Evolutionary conservation across 2,113 vertebrate genomes (phyloP), one percentile per base, ranked within the genome.

Genomic region (Gadus chalcogrammus): DNA sequence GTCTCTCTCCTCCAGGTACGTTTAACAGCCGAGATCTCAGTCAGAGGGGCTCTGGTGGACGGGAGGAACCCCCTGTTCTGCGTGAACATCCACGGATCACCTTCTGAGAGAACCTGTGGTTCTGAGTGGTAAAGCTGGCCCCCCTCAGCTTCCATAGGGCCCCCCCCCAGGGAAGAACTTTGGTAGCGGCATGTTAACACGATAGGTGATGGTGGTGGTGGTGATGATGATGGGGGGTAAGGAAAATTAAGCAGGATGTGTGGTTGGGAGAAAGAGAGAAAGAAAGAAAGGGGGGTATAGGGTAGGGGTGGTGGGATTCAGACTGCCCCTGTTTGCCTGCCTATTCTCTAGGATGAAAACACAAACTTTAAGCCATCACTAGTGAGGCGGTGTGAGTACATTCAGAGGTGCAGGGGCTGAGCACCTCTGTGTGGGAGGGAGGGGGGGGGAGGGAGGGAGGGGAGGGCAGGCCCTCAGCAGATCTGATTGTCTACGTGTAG

Each of bases 361-460:
- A 62, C 61, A 62, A 24, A 62, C 12, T 7, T 48, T 74, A 61
- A 82, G 83, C 84, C 81, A 64, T 90, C 89, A 90, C 89, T 88
- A 90, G 89, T 90, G 83, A 88, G 84, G 88, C 84, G 88, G 88
- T 85, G 79, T 85, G 78, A 61, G 82, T 87, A 88, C 87, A 88
- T 90, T 87, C 85, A 88, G 67, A 15, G 79, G 77, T 78, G 85
- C 78, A 82, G 67, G 82, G 80, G 82, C 81, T 79, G 82, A 87
- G 83, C 82, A 83, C 81, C 79, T 90, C 81, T 84, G 80, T 83
- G 75, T 17, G 55, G 55, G 55, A 48, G 42, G 42, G 42, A 48
- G 38, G 38, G 42, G 83, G 65, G 65, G 58, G 67, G 56, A 77
- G 22, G 7, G 71, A 88, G 85, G 83, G 87, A 88, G 56, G 56